Evolutionary conservation across 2,797 vertebrate genomes (phyloP), one percentile per base, ranked within the genome.

Genomic region (Thaleichthys pacificus): DNA sequence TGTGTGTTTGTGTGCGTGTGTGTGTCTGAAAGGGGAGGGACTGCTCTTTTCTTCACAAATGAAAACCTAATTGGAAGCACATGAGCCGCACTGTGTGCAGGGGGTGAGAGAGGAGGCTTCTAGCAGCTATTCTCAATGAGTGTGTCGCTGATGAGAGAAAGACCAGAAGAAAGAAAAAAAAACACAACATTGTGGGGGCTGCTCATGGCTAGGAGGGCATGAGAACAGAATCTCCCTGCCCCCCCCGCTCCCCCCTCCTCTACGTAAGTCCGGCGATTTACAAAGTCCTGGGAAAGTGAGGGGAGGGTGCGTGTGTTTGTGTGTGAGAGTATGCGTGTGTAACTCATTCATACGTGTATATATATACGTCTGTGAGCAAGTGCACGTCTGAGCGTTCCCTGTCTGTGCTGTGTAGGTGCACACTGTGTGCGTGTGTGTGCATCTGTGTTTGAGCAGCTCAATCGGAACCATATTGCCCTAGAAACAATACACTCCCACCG

Each of bases 51-150:
- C 74, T 86, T 87, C 72, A 85, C 80, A 87, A 89, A 91, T 88
- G 81, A 90, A 89, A 86, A 71, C 69, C 70, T 88, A 91, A 93
- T 92, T 86, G 91, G 84, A 91, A 91, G 84, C 90, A 91, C 84
- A 91, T 94, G 92, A 88, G 82, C 85, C 82, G 77, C 82, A 86
- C 87, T 82, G 71, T 80, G 88, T 76, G 69, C 54, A 70, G 74
- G 60, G 73, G 14, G 75, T 81, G 72, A 67, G 68, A 69, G 61
- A 57, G 62, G 62, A 57, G 70, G 66, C 73, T 47, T 2, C 42
- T 14, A 69, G 74, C 81, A 80, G 67, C 74, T 80, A 78, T 81
- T 87, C 84, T 85, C 82, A 89, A 85, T 81, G 80, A 87, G 85
- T 77, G 86, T 86, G 85, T 86, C 86, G 76, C 78, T 87, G 85